Evolutionary conservation across 2,113 vertebrate genomes (phyloP), one percentile per base, ranked within the genome.

Genomic region (Egretta garzetta): DNA sequence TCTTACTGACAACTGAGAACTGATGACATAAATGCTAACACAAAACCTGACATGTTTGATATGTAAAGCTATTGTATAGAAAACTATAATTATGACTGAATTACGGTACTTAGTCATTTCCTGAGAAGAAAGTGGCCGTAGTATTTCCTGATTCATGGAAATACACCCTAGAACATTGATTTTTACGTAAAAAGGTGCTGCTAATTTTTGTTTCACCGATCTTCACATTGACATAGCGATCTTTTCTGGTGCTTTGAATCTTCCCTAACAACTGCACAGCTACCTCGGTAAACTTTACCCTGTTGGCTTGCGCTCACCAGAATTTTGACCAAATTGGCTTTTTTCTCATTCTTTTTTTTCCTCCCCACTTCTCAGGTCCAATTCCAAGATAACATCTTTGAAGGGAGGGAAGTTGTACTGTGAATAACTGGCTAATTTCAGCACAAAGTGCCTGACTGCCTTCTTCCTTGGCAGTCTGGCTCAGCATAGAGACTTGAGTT

Each of bases 151-250:
- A 96, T 96, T 98, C 92, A 96, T 80, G 90, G 92, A 96, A 92
- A 88, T 96, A 97, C 96, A 93, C 81, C 77, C 30, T 41, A 58
- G 92, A 85, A 75, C 75, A 96, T 86, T 96, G 94, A 91, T 97
- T 98, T 97, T 94, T 96, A 60, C 95, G 86, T 96, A 76, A 98
- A 97, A 97, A 96, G 67, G 88, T 96, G 52, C 73, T 88, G 73
- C 96, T 96, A 62, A 93, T 97, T 97, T 97, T 95, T 93, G 83
- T 97, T 85, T 60, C 75, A 79, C 81, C 27, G 24, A 67, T 96
- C 73, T 93, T 95, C 45, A 20, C 77, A 90, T 91, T n/a, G 82
- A 75, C 76, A 77, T 39, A 76, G 72, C 9, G 0, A 80, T 96
- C 77, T 95, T 27, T 90, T 72, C 37, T 52, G 66, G 28, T 80